Conservation (phyloP, 2,797 vertebrate genomes). For the Etheostoma nigrum region DNA sequence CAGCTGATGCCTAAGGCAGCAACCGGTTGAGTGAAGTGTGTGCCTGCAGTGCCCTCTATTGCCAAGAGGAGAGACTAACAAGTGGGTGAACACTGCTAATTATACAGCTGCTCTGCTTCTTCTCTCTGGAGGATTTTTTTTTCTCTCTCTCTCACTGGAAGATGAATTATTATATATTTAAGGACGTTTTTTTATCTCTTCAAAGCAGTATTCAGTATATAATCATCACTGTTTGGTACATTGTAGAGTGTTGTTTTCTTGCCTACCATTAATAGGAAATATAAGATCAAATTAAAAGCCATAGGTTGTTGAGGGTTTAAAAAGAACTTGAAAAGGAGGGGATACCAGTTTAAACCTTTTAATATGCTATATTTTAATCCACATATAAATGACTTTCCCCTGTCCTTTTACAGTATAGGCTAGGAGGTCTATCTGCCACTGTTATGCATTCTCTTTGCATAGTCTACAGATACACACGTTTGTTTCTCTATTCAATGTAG, state of each 20-base stretch:
- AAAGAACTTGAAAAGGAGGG: too few species aligned
- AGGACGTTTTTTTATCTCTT: neutral
- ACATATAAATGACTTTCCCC: too few species aligned
- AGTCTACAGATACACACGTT: too few species aligned
- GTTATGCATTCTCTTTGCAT: too few species aligned
- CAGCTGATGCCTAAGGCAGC: neutral
- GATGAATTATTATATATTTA: neutral
- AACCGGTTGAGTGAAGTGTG: slow-evolving; percentile 22
- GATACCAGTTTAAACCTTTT: neutral
- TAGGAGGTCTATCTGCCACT: too few species aligned
- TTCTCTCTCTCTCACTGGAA: neutral
- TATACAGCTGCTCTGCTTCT: neutral
- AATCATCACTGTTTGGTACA: neutral
- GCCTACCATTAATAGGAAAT: neutral
- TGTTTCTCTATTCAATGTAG: neutral
- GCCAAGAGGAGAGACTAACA: slow-evolving; percentile 35
- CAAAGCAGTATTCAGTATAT: accelerated
- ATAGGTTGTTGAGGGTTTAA: neutral
- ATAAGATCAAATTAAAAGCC: neutral
- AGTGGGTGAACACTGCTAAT: neutral
- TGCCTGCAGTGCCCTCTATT: slow-evolving; percentile 75
- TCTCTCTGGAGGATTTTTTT: neutral
- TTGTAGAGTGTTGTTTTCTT: neutral
- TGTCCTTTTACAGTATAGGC: too few species aligned
- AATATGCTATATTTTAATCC: neutral